Percentiles rank a stretch among this genome's conserved stretches.
phyloP scores from a whole-genome alignment of 2,113 vertebrate genomes.

The Apteryx mantelli region DNA sequence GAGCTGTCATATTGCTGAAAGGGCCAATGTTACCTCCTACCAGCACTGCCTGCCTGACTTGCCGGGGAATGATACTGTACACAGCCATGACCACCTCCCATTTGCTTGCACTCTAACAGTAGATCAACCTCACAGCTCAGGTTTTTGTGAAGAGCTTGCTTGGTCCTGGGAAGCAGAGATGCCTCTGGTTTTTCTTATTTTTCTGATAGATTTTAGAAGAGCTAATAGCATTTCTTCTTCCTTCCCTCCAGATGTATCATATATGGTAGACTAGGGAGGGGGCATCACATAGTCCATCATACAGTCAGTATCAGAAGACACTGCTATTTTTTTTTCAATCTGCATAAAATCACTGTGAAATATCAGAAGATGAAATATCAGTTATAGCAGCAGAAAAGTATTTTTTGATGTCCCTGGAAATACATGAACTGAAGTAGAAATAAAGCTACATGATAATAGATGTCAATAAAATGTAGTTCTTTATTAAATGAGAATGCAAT shows the following conservation, averaged over 20 bases:
- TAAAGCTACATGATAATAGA: neutral
- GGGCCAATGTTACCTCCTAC: neutral
- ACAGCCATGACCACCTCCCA: neutral
- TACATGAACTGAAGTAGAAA: neutral
- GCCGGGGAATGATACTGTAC: neutral
- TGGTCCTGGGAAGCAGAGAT: neutral
- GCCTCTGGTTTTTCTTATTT: neutral
- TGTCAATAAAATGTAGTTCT: neutral
- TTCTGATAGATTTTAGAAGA: neutral
- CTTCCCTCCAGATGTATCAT: neutral
- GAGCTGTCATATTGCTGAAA: neutral
- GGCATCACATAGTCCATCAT: neutral
- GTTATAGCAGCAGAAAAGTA: neutral
- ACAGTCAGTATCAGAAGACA: neutral
- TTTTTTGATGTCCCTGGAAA: neutral
- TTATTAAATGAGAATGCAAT: neutral
- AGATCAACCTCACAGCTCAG: neutral
- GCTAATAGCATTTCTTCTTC: neutral
- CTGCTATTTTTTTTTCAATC: neutral
- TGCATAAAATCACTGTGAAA: neutral
- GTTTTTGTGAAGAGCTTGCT: neutral
- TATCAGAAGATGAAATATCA: neutral
- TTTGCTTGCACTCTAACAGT: neutral
- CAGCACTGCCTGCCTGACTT: neutral
- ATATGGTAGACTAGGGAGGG: neutral